Evolutionary conservation across 1,140 invertebrate genomes (phyloP).

Genomic region (Euglossa dilemma): DNA sequence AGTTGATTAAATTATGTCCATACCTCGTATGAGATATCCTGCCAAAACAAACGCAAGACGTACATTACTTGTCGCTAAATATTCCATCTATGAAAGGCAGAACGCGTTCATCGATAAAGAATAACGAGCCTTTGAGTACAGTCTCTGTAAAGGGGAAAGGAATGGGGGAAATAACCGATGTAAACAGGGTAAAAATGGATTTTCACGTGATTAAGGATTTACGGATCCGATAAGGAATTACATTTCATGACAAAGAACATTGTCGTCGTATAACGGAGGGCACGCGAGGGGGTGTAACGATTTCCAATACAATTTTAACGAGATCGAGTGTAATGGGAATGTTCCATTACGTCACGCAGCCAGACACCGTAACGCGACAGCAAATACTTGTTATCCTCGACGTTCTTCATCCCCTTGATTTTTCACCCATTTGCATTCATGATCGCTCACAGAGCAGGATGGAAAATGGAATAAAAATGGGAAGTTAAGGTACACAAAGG

Average conservation of each 20-base stretch:
- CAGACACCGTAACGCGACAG: background rate
- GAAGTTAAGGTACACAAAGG: slow-evolving; percentile 8
- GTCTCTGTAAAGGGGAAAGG: background rate
- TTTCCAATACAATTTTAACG: slow-evolving; percentile 48
- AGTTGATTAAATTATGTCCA: no score
- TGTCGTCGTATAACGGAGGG: background rate
- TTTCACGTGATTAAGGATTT: slow-evolving; percentile 8
- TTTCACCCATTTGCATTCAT: slow-evolving; percentile 18
- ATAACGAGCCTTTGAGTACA: background rate
- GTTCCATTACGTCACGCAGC: slow-evolving; percentile 7
- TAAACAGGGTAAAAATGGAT: background rate
- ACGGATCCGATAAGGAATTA: background rate
- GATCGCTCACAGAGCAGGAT: background rate
- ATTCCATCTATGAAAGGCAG: background rate
- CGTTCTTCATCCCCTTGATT: slow-evolving; percentile 4
- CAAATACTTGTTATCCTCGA: slow-evolving; percentile 17
- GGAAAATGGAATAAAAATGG: no score
- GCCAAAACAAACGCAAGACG: no score
- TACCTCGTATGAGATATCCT: no score
- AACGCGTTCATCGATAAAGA: background rate
- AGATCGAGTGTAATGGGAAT: slow-evolving; percentile 21
- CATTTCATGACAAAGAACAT: slow-evolving; percentile 23
- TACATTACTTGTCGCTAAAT: no score
- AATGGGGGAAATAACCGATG: background rate
- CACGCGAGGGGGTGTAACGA: slow-evolving; percentile 4